Conservation (phyloP, 2,797 vertebrate species). For the Sciurus vulgaris region DNA sequence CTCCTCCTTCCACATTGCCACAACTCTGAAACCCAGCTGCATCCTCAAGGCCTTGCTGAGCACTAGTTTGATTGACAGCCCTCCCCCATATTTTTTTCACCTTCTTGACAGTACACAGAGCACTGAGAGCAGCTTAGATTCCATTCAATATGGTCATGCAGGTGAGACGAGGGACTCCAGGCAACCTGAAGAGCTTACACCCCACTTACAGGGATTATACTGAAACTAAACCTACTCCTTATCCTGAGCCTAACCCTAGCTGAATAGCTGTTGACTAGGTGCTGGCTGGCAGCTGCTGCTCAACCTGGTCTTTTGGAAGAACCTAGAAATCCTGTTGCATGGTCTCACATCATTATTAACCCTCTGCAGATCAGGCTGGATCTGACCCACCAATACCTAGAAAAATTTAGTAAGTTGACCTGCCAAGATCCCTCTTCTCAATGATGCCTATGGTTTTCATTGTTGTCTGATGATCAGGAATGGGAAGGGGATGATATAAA, state of each 20-base stretch:
- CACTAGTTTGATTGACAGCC: too few species aligned
- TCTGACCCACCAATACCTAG: neutral
- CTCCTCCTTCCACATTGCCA: rapidly evolving
- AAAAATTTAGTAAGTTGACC: neutral
- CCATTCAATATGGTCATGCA: neutral
- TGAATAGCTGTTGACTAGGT: neutral
- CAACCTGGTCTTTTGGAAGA: neutral
- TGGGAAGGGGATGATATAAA: neutral
- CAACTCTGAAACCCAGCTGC: rapidly evolving
- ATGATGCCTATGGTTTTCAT: neutral
- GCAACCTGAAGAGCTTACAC: neutral
- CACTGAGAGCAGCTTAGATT: neutral
- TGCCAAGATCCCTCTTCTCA: neutral
- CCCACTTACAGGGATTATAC: neutral
- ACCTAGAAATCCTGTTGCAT: neutral
- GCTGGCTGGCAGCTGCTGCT: rapidly evolving
- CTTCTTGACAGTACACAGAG: neutral
- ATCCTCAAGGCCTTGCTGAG: rapidly evolving
- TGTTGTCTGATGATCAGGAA: neutral
- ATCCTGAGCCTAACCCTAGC: neutral
- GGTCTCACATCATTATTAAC: neutral
- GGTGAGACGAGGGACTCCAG: neutral
- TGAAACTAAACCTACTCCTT: neutral
- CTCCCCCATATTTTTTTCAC: too few species aligned
- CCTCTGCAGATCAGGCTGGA: neutral